Base-by-base conservation (phyloP, 2,113 vertebrate genomes). In the Megatriorchis doriae region DNA sequence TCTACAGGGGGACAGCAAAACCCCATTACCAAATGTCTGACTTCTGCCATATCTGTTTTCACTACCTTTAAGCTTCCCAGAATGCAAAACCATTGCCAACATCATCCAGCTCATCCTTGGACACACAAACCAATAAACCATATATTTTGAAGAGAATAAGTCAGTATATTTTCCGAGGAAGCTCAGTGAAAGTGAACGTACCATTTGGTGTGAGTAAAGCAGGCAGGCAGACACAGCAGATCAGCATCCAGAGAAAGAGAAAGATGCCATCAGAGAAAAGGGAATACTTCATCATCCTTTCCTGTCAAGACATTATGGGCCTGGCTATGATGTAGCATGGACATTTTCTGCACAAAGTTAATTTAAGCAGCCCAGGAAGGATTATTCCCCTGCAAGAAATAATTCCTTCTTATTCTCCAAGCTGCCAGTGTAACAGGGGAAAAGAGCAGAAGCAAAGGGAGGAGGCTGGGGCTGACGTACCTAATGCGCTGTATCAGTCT, bases 301-400 rank as follows among this genome's bases (percentile, higher is more conserved):
- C 88, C 91, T 90, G 66, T 91, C 87, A 94, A 55, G 84, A 77
- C 11, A 58, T 95, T 96, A 87, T 42, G 52, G 74, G 66, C 5
- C 84, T 80, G 34, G 38, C 74, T 93, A 31, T 80, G 81, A 93
- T 86, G 66, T 93, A 95, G 38, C 74, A 66, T 59, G 29, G 73
- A 59, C 74, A 85, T 94, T 96, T 95, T 96, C 73, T 93, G 73
- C 73, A 95, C 87, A 80, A 93, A 95, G 89, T 95, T 95, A 90
- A 96, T 89, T 94, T 96, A 96, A 94, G 73, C 52, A 93, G 89
- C 36, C 66, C 84, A 70, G 83, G 81, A 97, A 78, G 20, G 74
- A 88, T 94, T 92, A 91, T 87, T 87, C 68, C 84, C 79, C 29
- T 95, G 81, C 58, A 97, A 87, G 90, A 96, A 93, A 91, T 95